Evolutionary conservation across 2,113 vertebrate species (phyloP).

Genomic region (Empidonax alnorum): DNA sequence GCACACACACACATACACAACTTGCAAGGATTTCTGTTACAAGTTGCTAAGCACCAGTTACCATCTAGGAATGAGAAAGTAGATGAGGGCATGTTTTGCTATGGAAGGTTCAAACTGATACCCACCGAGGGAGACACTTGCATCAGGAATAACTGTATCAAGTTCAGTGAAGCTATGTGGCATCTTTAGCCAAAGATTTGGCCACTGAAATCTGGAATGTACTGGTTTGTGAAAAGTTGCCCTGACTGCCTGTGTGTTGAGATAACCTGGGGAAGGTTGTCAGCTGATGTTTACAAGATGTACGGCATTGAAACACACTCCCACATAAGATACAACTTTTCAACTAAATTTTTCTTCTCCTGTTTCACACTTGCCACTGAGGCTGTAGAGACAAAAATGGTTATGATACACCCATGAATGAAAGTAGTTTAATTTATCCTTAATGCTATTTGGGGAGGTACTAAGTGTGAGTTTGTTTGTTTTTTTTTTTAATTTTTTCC

Average conservation of each 20-base stretch:
- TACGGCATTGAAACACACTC: background rate
- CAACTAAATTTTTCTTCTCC: background rate
- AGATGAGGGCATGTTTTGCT: background rate
- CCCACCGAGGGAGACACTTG: background rate
- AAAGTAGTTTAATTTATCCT: background rate
- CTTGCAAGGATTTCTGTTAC: background rate
- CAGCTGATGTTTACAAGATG: background rate
- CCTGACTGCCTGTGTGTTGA: background rate
- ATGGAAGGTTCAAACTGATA: background rate
- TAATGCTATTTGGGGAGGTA: background rate
- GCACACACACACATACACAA: accelerated
- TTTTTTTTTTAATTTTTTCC: accelerated
- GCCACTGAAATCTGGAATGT: background rate
- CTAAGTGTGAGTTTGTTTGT: background rate
- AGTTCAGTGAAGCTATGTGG: background rate
- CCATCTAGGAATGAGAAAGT: background rate
- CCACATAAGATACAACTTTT: background rate
- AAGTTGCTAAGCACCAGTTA: background rate
- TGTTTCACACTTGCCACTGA: background rate
- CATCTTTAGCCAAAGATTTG: background rate
- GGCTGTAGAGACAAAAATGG: background rate
- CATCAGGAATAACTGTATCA: background rate
- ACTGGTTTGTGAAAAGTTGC: background rate
- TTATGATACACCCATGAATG: background rate
- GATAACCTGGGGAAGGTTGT: background rate